Conservation (phyloP, 2,888 invertebrate species). For the Antheraea assamensis region DNA sequence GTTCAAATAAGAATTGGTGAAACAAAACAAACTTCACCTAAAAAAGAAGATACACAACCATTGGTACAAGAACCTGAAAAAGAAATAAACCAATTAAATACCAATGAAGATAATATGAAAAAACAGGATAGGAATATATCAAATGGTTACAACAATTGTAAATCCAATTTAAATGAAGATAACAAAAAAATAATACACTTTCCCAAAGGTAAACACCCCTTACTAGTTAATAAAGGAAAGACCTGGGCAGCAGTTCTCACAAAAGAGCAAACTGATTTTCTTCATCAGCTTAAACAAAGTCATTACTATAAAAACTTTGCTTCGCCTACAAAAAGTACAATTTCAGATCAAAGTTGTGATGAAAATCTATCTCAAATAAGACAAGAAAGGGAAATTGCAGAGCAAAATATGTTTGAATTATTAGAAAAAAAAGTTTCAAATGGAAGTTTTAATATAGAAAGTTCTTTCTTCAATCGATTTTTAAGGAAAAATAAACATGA, state of each 20-base stretch:
- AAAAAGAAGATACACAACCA: constrained; percentile 29
- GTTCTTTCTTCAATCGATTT: constrained; percentile 83
- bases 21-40: constrained; percentile 32
- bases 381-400: constrained; percentile 79
- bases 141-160: constrained; percentile 22
- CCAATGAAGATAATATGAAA: neutral
- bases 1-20: constrained; percentile 40
- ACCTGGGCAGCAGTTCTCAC: constrained; percentile 74
- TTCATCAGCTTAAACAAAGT: constrained; percentile 71
- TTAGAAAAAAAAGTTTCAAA: constrained; percentile 88
- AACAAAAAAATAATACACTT: constrained; percentile 34
- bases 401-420: constrained; percentile 89
- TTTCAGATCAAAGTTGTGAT: constrained; percentile 65
- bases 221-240: constrained; percentile 63
- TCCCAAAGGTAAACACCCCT: constrained; percentile 67
- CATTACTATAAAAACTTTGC: constrained; percentile 72
- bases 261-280: constrained; percentile 73
- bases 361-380: constrained; percentile 51
- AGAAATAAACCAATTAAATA: neutral
- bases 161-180: constrained; percentile 18
- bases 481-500: constrained; percentile 64
- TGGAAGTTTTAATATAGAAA: constrained; percentile 87
- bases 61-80: constrained; percentile 24
- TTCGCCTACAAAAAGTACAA: constrained; percentile 67
- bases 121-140: neutral